Evolutionary conservation across 2,888 invertebrate species (phyloP).

Genomic region (Linnaemya vulpina): DNA sequence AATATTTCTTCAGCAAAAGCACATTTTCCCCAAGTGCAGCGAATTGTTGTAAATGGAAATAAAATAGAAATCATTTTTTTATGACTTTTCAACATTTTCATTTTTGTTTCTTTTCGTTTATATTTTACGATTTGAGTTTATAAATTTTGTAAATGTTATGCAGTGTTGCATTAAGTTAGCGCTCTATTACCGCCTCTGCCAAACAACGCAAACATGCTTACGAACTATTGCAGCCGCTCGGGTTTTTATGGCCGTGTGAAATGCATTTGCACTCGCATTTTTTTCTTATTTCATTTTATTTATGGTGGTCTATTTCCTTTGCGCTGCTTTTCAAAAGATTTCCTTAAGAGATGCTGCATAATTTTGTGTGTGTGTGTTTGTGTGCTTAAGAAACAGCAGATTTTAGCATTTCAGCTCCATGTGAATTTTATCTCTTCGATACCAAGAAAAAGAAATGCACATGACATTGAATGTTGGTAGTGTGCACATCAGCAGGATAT

Average conservation of each 20-base stretch:
- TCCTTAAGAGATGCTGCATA: conserved; percentile 54
- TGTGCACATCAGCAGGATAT: conserved; percentile 35
- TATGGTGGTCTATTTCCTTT: conserved; percentile 62
- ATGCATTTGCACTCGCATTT: conserved; percentile 21
- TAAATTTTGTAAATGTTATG: conserved; percentile 66
- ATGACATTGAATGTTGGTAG: conserved; percentile 52
- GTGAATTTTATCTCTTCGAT: conserved; percentile 15
- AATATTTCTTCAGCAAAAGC: neutral
- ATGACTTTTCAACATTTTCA: conserved; percentile 65
- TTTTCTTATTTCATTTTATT: conserved; percentile 53
- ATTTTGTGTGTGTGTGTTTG: neutral
- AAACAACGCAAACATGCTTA: neutral
- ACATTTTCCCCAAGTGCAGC: conserved; percentile 59
- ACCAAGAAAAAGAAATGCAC: neutral
- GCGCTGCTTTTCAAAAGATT: conserved; percentile 60
- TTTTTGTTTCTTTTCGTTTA: conserved; percentile 29
- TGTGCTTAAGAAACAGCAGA: conserved; percentile 28
- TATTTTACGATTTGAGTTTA: conserved; percentile 53
- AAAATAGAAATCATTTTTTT: conserved; percentile 69
- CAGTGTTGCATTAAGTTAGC: conserved; percentile 64
- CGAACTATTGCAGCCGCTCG: neutral
- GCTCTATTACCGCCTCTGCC: conserved; percentile 30
- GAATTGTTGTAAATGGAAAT: conserved; percentile 58
- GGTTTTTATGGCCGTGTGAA: conserved; percentile 46
- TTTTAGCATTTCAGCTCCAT: conserved; percentile 56